A percentile compares a stretch with the other conserved stretches of the same genome.
Evolutionary conservation across 2,113 vertebrate genomes (phyloP).

Genomic region (Clarias macrocephalus): DNA sequence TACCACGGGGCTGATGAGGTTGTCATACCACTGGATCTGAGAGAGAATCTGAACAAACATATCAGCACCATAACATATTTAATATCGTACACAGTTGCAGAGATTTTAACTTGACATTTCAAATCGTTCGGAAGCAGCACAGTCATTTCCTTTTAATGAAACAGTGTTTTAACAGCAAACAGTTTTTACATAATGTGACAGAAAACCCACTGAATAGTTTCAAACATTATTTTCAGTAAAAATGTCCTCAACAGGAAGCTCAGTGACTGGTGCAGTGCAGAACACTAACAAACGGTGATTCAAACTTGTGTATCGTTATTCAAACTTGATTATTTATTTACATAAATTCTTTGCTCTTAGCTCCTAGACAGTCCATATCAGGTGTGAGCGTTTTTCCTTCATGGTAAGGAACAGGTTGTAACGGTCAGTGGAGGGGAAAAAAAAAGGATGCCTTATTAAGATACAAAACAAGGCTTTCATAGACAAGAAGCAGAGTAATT

Average conservation of each 20-base stretch:
- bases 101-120: not conserved
- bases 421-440: not conserved
- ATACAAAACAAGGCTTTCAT: not conserved
- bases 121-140: not conserved
- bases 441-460: not conserved
- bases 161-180: not conserved
- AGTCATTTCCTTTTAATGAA: not conserved
- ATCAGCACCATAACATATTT: not conserved
- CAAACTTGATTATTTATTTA: too few relatives aligned
- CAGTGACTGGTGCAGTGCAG: not conserved
- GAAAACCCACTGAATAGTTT: not conserved
- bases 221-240: not conserved
- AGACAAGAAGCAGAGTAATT: not conserved
- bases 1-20: slow-evolving; percentile 95
- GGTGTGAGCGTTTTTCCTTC: not conserved
- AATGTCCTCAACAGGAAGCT: not conserved
- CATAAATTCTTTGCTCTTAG: too few relatives aligned
- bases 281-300: too few relatives aligned
- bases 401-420: not conserved
- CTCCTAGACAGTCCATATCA: too few relatives aligned
- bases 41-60: slow-evolving; percentile 84
- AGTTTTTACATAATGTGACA: not conserved
- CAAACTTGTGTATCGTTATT: too few relatives aligned
- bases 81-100: not conserved
- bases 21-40: slow-evolving; percentile 98